A percentile compares a stretch with the other conserved stretches of the same genome.
Conservation (phyloP, 2,113 vertebrate genomes). For the Phylloscopus trochiloides region DNA sequence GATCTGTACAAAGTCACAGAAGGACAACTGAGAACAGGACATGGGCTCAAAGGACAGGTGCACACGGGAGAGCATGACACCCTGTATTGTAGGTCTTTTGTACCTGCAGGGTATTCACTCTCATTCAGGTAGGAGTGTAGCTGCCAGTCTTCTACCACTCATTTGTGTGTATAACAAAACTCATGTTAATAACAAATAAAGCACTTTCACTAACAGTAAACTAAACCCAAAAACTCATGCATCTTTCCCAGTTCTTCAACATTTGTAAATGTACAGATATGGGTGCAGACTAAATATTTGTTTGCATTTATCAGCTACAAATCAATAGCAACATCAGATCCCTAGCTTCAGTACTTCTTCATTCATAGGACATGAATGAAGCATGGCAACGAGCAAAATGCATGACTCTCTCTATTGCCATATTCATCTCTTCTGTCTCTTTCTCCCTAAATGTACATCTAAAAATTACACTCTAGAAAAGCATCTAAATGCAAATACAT, state of each 20-base stretch:
- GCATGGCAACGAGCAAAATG: background rate
- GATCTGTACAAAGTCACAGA: background rate
- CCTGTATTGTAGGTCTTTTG: background rate
- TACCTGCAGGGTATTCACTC: background rate
- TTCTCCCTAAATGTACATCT: background rate
- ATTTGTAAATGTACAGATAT: background rate
- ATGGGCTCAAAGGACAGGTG: background rate
- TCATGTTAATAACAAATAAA: background rate
- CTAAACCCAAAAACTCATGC: background rate
- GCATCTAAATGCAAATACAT: background rate
- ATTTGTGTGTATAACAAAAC: background rate
- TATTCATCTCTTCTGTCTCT: background rate
- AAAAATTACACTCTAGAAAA: background rate
- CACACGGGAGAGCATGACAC: background rate
- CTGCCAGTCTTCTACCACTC: background rate
- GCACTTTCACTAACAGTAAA: background rate
- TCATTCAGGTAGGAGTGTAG: background rate
- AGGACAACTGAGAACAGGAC: background rate
- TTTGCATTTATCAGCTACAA: background rate
- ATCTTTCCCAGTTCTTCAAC: background rate
- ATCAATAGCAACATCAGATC: background rate
- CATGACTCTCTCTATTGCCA: fast-evolving
- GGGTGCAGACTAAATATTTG: background rate
- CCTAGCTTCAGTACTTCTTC: background rate
- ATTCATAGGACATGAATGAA: background rate